Conservation (phyloP, 2,888 invertebrate genomes). For the Pammene fasciana region DNA sequence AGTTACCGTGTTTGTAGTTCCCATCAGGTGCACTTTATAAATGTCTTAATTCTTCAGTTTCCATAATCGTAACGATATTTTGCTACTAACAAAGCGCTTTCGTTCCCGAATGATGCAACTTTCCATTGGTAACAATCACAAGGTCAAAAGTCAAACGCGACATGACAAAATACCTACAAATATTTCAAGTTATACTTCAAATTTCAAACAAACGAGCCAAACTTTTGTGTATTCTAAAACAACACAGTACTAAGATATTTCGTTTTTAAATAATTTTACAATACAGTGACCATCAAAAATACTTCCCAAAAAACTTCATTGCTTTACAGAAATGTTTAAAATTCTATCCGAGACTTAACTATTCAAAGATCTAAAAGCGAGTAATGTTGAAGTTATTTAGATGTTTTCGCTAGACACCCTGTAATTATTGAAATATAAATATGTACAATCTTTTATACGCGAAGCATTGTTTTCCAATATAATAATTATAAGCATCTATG, state of each 20-base stretch:
- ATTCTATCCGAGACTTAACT: constrained; percentile 20
- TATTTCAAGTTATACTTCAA: constrained; percentile 10
- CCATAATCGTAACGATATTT: background rate
- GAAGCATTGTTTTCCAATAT: constrained; percentile 66
- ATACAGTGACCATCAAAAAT: constrained; percentile 36
- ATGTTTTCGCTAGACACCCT: constrained; percentile 68
- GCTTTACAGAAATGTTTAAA: constrained; percentile 17
- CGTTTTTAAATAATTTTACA: constrained; percentile 13
- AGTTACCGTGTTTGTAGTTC: too few relatives aligned
- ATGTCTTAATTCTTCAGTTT: too few relatives aligned
- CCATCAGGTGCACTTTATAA: too few relatives aligned
- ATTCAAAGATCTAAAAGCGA: constrained; percentile 42
- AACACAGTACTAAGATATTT: constrained; percentile 8
- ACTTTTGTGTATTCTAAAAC: constrained; percentile 20
- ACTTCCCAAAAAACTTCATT: constrained; percentile 20
- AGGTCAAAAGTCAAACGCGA: constrained; percentile 19
- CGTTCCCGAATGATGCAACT: background rate
- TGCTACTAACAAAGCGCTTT: constrained; percentile 26
- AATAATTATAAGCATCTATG: constrained; percentile 75
- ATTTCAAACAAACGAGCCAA: constrained; percentile 19
- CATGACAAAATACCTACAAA: constrained; percentile 20
- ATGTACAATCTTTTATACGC: constrained; percentile 58
- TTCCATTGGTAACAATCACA: constrained; percentile 28
- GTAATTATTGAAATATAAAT: constrained; percentile 63
- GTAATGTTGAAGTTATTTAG: constrained; percentile 61